phyloP scores from a whole-genome alignment of 2,888 invertebrate species.

The Drosophila antonietae region DNA sequence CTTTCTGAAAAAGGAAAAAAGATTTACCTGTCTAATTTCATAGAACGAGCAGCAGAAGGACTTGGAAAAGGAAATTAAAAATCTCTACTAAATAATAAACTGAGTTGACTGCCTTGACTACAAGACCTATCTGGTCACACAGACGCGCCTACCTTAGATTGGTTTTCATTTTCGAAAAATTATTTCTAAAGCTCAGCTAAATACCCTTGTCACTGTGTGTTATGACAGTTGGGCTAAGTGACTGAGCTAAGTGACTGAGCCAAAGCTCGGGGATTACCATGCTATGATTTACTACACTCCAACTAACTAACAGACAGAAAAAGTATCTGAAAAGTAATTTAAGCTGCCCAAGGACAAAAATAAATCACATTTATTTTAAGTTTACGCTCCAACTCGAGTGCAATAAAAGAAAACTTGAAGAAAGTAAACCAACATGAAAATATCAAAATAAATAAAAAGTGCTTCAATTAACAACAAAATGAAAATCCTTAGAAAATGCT shows the following conservation, averaged over 20 bases:
- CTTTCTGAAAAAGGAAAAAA: background rate
- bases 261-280: slow-evolving; percentile 40
- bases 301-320: slow-evolving; percentile 21
- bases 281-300: slow-evolving; percentile 43
- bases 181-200: slow-evolving; percentile 20
- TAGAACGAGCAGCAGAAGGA: background rate
- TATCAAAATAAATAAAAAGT: slow-evolving; percentile 46
- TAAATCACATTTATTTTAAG: slow-evolving; percentile 64
- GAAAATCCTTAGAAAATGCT: slow-evolving; percentile 30
- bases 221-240: slow-evolving; percentile 45
- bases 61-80: background rate
- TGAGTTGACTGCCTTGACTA: background rate
- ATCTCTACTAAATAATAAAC: background rate
- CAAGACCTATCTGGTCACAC: background rate
- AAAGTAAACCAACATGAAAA: slow-evolving; percentile 26
- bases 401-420: slow-evolving; percentile 58
- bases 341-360: slow-evolving; percentile 24
- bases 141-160: background rate
- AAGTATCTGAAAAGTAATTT: slow-evolving; percentile 16
- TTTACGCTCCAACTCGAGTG: slow-evolving; percentile 62
- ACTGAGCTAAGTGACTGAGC: slow-evolving; percentile 28
- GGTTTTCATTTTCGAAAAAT: slow-evolving; percentile 4
- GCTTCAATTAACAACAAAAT: slow-evolving; percentile 64
- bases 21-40: background rate
- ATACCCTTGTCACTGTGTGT: slow-evolving; percentile 46